Evolutionary conservation across 2,888 invertebrate species (phyloP), one percentile per base, ranked within the genome.

Genomic region (Hetaerina titia): DNA sequence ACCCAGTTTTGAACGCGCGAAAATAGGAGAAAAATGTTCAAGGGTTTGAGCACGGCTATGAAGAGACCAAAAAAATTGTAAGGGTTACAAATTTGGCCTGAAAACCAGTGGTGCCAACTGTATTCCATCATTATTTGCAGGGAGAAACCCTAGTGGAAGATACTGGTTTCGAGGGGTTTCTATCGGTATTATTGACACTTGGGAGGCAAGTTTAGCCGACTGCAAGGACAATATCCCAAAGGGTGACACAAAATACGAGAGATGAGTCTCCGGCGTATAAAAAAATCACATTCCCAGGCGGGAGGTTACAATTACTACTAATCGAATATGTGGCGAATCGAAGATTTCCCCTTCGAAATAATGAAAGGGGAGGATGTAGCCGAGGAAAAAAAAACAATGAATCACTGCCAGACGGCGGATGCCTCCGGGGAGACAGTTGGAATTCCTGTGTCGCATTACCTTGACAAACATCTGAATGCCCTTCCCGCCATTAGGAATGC

Each of bases 381-480:
- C 17, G 60, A 60, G 13, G 60, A 60, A 60, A 60, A 17, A 9
- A 60, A 15, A 17, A 60, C 60, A 60, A 60, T 17, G 60, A 60
- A 17, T 15, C 13, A 45, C 25, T 15, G 31, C 9, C 81, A 31
- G 81, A 13, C 81, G 81, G 81, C 81, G 81, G 31, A 81, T 81
- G 81, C 81, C 81, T 81, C 81, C 0, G n/a, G 81, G 1, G 63
- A 69, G 69, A 69, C 69, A n/a, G 69, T 81, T 81, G 25, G 81
- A 31, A 81, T 81, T 81, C 81, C 31, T 81, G 81, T 31, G 25
- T 13, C 13, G 81, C 25, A 81, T 81, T 31, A 81, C 81, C 81
- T 81, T 81, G 81, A 81, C 81, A 81, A 81, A 81, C 81, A 81
- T 81, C 81, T 31, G 25, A 25, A 81, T 81, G 81, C 81, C 81